Evolutionary conservation across 2,888 invertebrate genomes (phyloP), one percentile per base, ranked within the genome.

Genomic region (Drosophila macrospina): DNA sequence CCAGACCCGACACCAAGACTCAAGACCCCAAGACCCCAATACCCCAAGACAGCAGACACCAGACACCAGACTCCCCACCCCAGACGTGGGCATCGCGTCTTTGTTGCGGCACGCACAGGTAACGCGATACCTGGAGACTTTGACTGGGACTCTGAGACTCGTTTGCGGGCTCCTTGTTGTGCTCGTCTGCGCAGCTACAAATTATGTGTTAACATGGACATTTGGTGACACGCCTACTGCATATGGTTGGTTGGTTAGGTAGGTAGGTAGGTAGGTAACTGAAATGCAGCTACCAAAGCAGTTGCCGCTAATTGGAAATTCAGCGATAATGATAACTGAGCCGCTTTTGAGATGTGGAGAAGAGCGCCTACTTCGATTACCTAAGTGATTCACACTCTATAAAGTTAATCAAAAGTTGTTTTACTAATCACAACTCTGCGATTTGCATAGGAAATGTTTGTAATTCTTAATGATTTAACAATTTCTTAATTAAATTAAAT

Each of bases 191-290:
- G 71, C 60, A 61, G 75, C 81, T 67, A 86, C 84, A 88, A 86
- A 86, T 88, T 74, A 84, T 74, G 86, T 88, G 86, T 86, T 86
- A 86, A 88, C 82, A 82, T 69, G 78, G 56, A 45, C 69, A 62
- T 69, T 77, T 69, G 71, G 69, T 67, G 78, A 78, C 87, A 85
- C 85, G 84, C 84, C 84, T 57, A 26, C 60, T 36, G 42, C 41
- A 52, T 48, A 36, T 37, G 37, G 8, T 28, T 26, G 7, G 26
- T 5, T 26, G 7, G 26, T 1, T 26, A 26, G 41, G 8, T 8
- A 39, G 24, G 8, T 20, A 63, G 48, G 47, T 16, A 6, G 30
- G 26, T 26, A 8, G 10, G 20, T 11, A 5, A 5, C 37, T 28
- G 28, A 26, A 26, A 10, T 50, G 41, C 56, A 34, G 50, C 50